A percentile compares a stretch with the other conserved stretches of the same genome.
These are phyloP conservation scores for Zele albiditarsus DNA, from an alignment of 2,888 invertebrate genomes.

Conservation along the genomic window DNA sequence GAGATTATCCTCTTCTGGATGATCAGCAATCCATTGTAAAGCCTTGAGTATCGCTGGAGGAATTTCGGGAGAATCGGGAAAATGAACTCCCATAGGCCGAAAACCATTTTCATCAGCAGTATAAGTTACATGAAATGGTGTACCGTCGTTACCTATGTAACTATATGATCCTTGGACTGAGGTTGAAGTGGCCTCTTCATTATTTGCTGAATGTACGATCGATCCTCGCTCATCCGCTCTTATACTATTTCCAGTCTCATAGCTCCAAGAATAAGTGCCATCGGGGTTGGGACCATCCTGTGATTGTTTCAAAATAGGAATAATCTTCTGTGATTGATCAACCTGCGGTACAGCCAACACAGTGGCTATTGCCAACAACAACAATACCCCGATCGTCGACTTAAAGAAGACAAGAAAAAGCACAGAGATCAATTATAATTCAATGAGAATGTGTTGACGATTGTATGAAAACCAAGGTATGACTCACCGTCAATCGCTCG, in stretches of 20 bases:
- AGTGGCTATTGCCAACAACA: constrained; percentile 51
- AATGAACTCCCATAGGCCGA: constrained; percentile 62
- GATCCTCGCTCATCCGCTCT: constrained; percentile 58
- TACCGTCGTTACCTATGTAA: constrained; percentile 65
- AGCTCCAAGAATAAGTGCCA: constrained; percentile 69
- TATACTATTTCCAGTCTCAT: constrained; percentile 74
- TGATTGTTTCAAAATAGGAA: constrained; percentile 64
- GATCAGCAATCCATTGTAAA: constrained; percentile 61
- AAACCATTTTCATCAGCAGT: constrained; percentile 67
- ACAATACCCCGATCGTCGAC: constrained; percentile 41
- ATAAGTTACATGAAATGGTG: constrained; percentile 60
- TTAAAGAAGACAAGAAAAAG: constrained; percentile 7
- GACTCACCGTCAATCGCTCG: constrained; percentile 48
- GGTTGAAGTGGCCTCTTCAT: constrained; percentile 28
- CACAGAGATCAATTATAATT: too few relatives aligned
- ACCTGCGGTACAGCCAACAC: constrained; percentile 56
- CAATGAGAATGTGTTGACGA: too few relatives aligned
- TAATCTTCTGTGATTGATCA: constrained; percentile 48
- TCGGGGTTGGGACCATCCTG: constrained; percentile 68
- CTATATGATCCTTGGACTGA: constrained; percentile 63
- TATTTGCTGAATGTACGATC: constrained; percentile 31
- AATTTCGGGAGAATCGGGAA: constrained; percentile 65
- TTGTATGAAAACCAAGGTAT: background rate
- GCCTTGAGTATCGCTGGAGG: constrained; percentile 63
- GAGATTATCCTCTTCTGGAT: constrained; percentile 55